Evolutionary conservation across 2,888 invertebrate species (phyloP), one percentile per base, ranked within the genome.

Genomic region (Drosophila austrosaltans): DNA sequence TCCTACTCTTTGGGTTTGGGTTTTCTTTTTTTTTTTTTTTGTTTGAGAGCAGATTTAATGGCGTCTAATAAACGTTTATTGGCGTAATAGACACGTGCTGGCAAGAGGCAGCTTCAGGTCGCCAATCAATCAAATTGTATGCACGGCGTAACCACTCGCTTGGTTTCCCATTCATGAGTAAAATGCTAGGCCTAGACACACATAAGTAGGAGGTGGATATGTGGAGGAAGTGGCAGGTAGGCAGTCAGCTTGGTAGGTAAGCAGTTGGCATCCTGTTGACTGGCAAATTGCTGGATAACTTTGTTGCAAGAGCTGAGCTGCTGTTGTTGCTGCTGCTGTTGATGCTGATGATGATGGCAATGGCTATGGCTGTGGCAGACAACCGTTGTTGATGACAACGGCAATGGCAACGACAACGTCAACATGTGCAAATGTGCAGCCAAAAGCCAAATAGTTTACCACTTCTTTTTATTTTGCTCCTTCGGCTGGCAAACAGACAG

Each of bases 51-150:
- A 58, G 66, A 28, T 48, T 66, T 82, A 75, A 79, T 82, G 73
- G 72, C 77, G 65, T 80, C 82, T 82, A 85, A 77, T 79, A 85
- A 77, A 78, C 62, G 68, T 69, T 78, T 60, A 80, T 80, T 87
- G 83, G 69, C 72, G 71, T 82, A 84, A 82, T 85, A 84, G 82
- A 87, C 85, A 76, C 85, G 86, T 85, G 87, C 73, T 75, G 25
- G 25, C 60, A 44, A 25, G 10, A 71, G 66, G 69, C 61, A 66
- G 64, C 7, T 7, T 22, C 36, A 7, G 32, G 58, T 39, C 42
- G 8, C 73, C 72, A 70, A 82, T 87, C 87, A 87, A 76, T 74
- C 82, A 78, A 75, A 69, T 70, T 65, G 75, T 60, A 44, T 57
- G 53, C 53, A 68, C 66, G 59, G 48, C 48, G 10, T 8, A 56